Evolutionary conservation across 2,888 invertebrate genomes (phyloP).

Genomic region (Eristalinus aeneus): DNA sequence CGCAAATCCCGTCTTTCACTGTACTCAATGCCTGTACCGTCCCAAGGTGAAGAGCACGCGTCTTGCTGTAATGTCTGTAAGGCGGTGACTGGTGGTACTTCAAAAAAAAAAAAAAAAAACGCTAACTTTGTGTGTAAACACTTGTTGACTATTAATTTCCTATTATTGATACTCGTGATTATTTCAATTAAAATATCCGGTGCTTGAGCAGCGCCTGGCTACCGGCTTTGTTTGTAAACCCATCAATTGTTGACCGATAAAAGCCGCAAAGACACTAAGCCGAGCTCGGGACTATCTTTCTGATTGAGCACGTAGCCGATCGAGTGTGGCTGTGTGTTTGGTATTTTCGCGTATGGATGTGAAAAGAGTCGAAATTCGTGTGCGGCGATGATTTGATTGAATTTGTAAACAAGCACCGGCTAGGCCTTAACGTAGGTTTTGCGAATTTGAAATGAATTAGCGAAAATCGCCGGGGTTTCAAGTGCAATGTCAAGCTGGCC

Average conservation of each 20-base stretch:
- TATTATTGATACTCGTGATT: conserved; percentile 10
- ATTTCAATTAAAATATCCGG: conserved; percentile 15
- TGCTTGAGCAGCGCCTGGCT: background rate
- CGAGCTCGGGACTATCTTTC: conserved; percentile 14
- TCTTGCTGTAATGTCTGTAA: conserved; percentile 5
- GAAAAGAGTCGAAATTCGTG: background rate
- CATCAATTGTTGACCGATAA: conserved; percentile 1
- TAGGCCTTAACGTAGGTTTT: background rate
- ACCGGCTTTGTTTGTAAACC: background rate
- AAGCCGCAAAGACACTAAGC: background rate
- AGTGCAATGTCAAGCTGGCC: conserved; percentile 41
- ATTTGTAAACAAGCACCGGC: background rate
- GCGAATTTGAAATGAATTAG: background rate
- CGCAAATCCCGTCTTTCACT: background rate
- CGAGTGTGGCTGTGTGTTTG: background rate
- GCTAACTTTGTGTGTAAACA: background rate
- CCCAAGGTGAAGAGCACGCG: background rate
- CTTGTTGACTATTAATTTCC: background rate
- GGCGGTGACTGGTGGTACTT: conserved; percentile 10
- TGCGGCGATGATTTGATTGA: background rate
- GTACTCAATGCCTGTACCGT: background rate
- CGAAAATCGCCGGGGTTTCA: conserved; percentile 4
- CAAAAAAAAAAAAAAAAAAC: background rate
- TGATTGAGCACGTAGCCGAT: conserved; percentile 33
- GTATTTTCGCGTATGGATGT: conserved; percentile 30